Percentiles rank a stretch among this genome's conserved stretches.
These are phyloP conservation scores for Nansenia antarctica DNA, from an alignment of 2,113 vertebrate genomes.

Conservation along the genomic window DNA sequence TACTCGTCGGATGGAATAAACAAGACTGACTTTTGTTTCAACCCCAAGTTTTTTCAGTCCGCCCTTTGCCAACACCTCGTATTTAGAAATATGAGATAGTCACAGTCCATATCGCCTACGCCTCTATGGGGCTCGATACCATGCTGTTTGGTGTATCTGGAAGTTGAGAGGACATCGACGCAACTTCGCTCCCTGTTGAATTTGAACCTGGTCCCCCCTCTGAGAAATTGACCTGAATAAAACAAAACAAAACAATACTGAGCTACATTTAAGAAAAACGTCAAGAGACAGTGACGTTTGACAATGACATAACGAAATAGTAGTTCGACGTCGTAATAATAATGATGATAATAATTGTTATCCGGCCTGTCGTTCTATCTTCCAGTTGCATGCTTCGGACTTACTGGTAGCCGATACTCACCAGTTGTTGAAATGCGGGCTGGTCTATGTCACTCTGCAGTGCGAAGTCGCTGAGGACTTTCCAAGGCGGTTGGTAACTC, in stretches of 20 bases:
- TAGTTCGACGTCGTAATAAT: too few species aligned
- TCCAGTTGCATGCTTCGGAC: not conserved
- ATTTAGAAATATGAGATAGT: slow-evolving; percentile 10
- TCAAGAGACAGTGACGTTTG: not conserved
- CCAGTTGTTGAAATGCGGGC: slow-evolving; percentile 98
- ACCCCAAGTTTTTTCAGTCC: slow-evolving; percentile 53
- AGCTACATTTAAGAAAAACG: not conserved
- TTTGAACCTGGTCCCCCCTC: slow-evolving; percentile 97
- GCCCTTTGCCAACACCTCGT: slow-evolving; percentile 1
- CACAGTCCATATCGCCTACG: slow-evolving; percentile 80
- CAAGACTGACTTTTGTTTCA: slow-evolving; percentile 2
- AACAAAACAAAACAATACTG: slow-evolving; percentile 30
- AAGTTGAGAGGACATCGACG: slow-evolving; percentile 98
- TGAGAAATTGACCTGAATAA: slow-evolving; percentile 91
- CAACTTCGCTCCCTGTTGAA: slow-evolving; percentile 97
- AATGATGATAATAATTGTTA: slow-evolving; percentile 13
- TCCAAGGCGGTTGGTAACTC: slow-evolving; percentile 99
- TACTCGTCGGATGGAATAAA: slow-evolving; percentile 61
- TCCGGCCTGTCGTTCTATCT: not conserved
- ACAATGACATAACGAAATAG: not conserved
- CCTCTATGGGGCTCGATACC: slow-evolving; percentile 98
- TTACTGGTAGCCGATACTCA: slow-evolving; percentile 72
- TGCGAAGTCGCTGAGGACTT: slow-evolving; percentile 98
- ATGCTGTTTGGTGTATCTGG: slow-evolving; percentile 99
- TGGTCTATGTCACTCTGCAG: slow-evolving; percentile 99